phyloP scores from a whole-genome alignment of 2,797 vertebrate genomes.

The Sarcoramphus papa region DNA sequence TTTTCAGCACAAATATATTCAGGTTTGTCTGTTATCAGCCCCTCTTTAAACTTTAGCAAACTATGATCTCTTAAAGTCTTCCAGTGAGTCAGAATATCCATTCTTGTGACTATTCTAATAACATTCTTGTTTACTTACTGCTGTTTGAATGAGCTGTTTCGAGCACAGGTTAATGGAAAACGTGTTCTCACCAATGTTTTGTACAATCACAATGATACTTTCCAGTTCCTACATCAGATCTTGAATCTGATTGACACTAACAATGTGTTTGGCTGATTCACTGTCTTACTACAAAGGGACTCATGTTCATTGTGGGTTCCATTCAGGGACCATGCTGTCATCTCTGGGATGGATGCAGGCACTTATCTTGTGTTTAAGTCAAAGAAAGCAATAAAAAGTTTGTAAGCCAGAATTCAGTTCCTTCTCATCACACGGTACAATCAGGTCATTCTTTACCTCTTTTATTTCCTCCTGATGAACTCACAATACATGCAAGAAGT shows the following conservation, averaged over 20 bases:
- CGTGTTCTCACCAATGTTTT: background rate
- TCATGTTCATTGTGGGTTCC: fast-evolving
- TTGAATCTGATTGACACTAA: background rate
- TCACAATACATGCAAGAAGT: background rate
- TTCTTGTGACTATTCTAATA: background rate
- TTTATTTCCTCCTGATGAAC: background rate
- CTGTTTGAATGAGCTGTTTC: background rate
- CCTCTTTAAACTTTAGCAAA: background rate
- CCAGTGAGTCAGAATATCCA: background rate
- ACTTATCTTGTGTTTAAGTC: background rate
- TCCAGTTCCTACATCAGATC: background rate
- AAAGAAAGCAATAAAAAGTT: background rate
- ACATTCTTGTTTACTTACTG: background rate
- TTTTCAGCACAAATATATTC: background rate
- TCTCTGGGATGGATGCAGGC: background rate
- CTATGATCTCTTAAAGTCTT: background rate
- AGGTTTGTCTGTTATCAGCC: background rate
- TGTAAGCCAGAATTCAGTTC: background rate
- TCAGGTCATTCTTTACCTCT: background rate
- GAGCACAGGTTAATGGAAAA: background rate
- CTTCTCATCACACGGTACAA: background rate
- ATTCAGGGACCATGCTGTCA: background rate
- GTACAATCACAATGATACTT: background rate
- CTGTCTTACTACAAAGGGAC: background rate
- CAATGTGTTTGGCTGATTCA: background rate